A percentile compares a stretch with the other conserved stretches of the same genome.
These are phyloP conservation scores for Tenualosa ilisha DNA, from an alignment of 2,797 vertebrate species.

Conservation along the genomic window DNA sequence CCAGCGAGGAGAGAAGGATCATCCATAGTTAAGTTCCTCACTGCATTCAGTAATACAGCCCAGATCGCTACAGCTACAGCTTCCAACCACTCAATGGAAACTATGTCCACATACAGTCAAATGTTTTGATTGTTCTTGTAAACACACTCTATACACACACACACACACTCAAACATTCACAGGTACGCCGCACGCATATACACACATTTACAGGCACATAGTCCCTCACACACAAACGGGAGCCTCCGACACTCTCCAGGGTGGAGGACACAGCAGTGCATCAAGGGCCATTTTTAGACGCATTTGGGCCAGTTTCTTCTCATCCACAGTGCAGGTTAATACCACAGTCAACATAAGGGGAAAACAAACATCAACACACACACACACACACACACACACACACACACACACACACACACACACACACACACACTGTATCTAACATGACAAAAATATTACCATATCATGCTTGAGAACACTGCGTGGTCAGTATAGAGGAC, in stretches of 20 bases:
- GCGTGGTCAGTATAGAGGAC: neutral
- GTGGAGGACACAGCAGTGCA: constrained; percentile 12
- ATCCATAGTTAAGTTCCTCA: no score
- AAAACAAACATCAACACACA: neutral
- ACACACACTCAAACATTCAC: neutral
- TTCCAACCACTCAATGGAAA: neutral
- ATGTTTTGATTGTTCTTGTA: neutral
- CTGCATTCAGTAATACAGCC: no score
- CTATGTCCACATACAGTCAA: neutral
- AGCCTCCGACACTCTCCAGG: neutral
- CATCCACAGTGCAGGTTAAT: neutral
- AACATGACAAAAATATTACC: neutral
- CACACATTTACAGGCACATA: neutral
- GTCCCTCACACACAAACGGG: neutral
- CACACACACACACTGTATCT: no score
- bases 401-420: no score
- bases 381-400: no score
- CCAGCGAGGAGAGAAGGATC: no score
- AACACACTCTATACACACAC: neutral
- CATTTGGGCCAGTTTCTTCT: neutral
- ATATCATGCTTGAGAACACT: neutral
- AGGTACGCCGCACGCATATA: neutral
- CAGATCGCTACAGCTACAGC: neutral
- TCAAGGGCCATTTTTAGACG: constrained; percentile 8
- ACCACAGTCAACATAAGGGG: neutral